Conservation (phyloP, 2,888 invertebrate genomes). For the Dryobota labecula region DNA sequence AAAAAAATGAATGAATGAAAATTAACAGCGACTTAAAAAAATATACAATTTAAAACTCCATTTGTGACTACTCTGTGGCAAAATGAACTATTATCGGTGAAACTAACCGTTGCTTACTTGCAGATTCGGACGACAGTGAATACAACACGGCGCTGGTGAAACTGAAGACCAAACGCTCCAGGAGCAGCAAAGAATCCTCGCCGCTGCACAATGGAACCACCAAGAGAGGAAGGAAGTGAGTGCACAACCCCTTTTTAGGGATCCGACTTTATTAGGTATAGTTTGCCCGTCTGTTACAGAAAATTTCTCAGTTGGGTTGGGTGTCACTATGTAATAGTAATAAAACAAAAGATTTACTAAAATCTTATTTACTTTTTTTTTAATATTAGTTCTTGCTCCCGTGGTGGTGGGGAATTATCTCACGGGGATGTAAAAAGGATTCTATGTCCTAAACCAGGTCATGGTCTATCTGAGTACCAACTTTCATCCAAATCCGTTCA, state of each 20-base stretch:
- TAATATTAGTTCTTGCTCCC: not conserved
- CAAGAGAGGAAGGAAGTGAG: constrained; percentile 78
- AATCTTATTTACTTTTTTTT: not conserved
- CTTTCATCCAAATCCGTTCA: not conserved
- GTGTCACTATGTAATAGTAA: not conserved
- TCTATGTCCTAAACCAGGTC: too few species aligned
- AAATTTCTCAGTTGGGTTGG: not conserved
- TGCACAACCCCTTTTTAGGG: not conserved
- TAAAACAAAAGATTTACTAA: not conserved
- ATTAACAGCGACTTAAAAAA: too few species aligned
- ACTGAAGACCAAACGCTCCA: constrained; percentile 75
- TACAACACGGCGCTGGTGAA: constrained; percentile 84
- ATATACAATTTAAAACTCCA: constrained; percentile 28
- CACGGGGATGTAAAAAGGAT: not conserved
- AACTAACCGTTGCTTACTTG: constrained; percentile 32
- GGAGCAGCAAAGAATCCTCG: constrained; percentile 81
- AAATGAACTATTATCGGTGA: not conserved
- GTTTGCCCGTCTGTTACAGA: not conserved
- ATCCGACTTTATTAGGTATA: too few species aligned
- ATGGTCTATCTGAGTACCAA: not conserved
- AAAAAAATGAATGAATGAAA: too few species aligned
- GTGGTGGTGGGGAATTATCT: not conserved
- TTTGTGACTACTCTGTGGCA: constrained; percentile 32
- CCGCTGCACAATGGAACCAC: constrained; percentile 77
- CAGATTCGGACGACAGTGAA: constrained; percentile 88